These are phyloP conservation scores for Glaucidium brasilianum DNA, from an alignment of 2,113 vertebrate species.

Conservation along the genomic window DNA sequence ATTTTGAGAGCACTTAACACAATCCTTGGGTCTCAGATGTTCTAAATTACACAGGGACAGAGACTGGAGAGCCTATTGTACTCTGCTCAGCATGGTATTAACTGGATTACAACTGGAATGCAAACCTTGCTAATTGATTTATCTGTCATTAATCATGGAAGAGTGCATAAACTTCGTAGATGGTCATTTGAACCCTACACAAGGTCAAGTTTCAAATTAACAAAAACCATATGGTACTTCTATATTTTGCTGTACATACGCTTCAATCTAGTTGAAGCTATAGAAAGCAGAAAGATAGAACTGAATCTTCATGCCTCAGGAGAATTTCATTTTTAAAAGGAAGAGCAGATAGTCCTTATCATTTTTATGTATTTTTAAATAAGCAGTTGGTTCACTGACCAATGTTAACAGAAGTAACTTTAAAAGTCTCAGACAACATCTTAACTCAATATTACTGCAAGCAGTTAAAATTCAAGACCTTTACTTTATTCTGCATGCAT, in stretches of 20 bases:
- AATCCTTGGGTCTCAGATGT: slow-evolving; percentile 9
- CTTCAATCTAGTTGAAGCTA: not conserved
- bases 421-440: not conserved
- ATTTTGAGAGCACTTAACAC: slow-evolving; percentile 36
- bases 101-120: slow-evolving; percentile 46
- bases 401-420: not conserved
- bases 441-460: not conserved
- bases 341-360: not conserved
- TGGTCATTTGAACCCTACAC: not conserved
- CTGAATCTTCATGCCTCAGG: not conserved
- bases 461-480: not conserved
- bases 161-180: not conserved
- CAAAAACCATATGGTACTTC: not conserved
- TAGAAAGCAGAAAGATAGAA: not conserved
- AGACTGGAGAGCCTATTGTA: slow-evolving; percentile 11
- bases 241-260: not conserved
- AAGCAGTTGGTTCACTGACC: not conserved
- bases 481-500: not conserved
- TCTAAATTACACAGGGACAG: slow-evolving; percentile 45
- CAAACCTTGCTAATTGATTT: slow-evolving; percentile 45
- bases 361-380: not conserved
- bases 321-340: not conserved
- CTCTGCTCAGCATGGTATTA: slow-evolving; percentile 25
- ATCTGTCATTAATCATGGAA: slow-evolving; percentile 3
- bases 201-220: slow-evolving; percentile 34